Conservation (phyloP, 1,140 invertebrate species). For the Tetramorium parvispinum region DNA sequence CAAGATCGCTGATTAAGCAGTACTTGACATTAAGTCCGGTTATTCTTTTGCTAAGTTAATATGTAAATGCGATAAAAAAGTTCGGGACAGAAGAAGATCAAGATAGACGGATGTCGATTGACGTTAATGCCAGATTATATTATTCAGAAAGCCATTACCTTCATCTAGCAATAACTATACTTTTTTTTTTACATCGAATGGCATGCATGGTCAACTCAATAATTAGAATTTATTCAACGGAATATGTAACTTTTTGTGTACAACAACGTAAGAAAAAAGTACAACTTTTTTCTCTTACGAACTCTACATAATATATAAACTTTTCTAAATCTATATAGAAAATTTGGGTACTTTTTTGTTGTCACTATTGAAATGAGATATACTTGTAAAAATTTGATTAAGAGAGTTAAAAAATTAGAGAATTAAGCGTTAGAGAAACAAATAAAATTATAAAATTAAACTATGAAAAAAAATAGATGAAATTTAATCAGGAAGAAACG, state of each 20-base stretch:
- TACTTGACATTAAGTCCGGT: neutral
- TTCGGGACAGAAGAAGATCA: constrained; percentile 8
- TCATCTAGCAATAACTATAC: constrained; percentile 48
- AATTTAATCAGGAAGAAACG: neutral
- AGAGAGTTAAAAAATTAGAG: neutral
- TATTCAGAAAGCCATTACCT: constrained; percentile 45
- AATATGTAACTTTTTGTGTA: neutral
- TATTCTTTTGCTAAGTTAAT: constrained; percentile 3
- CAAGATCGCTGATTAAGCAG: constrained; percentile 16
- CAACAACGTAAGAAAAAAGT: too few relatives aligned
- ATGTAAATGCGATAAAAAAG: neutral
- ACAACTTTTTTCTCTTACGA: neutral
- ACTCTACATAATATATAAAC: neutral
- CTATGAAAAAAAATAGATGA: too few relatives aligned
- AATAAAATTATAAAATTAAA: neutral
- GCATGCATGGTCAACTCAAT: neutral
- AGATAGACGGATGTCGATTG: constrained; percentile 54
- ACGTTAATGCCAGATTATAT: constrained; percentile 38
- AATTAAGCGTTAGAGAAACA: neutral
- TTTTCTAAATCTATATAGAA: neutral
- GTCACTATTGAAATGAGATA: neutral
- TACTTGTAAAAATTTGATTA: neutral
- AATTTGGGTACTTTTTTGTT: too few relatives aligned
- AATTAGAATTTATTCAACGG: constrained; percentile 6
- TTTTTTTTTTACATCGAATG: constrained; percentile 35